Evolutionary conservation across 1,140 invertebrate genomes (phyloP).

Genomic region (Eupeodes corollae): DNA sequence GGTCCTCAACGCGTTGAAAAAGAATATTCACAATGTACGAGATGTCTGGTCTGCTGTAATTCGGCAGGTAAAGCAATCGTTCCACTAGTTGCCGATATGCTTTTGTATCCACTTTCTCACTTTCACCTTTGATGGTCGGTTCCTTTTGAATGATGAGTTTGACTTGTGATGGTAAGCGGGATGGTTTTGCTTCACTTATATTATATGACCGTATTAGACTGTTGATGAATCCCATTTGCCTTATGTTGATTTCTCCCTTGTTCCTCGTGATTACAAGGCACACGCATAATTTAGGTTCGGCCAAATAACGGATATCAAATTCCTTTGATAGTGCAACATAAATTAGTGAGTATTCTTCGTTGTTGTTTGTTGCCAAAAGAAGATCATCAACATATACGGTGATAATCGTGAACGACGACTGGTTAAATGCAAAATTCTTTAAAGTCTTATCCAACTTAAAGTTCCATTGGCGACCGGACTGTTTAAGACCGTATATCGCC

Average conservation of each 20-base stretch:
- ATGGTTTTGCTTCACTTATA: slow-evolving; percentile 14
- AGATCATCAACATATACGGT: slow-evolving; percentile 20
- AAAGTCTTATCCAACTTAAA: slow-evolving; percentile 17
- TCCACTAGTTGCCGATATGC: slow-evolving; percentile 32
- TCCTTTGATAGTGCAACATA: slow-evolving; percentile 8
- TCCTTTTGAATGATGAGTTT: slow-evolving; percentile 14
- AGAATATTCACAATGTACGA: slow-evolving; percentile 27
- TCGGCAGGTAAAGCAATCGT: slow-evolving; percentile 28
- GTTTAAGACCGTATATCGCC: slow-evolving; percentile 34
- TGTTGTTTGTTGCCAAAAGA: slow-evolving; percentile 9
- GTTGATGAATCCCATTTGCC: slow-evolving; percentile 29
- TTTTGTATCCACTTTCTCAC: neutral
- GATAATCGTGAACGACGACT: slow-evolving; percentile 5
- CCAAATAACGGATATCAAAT: slow-evolving; percentile 22
- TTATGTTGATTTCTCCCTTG: slow-evolving; percentile 18
- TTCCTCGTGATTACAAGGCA: slow-evolving; percentile 19
- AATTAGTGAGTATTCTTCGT: slow-evolving; percentile 8
- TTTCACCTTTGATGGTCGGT: neutral
- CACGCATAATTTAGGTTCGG: slow-evolving; percentile 16
- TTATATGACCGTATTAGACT: slow-evolving; percentile 17
- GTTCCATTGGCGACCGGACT: slow-evolving; percentile 23
- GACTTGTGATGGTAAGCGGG: slow-evolving; percentile 8
- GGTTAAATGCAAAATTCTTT: slow-evolving; percentile 13
- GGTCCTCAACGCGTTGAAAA: slow-evolving; percentile 16
- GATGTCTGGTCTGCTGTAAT: slow-evolving; percentile 34